phyloP scores from a whole-genome alignment of 1,140 invertebrate genomes.

The Drosophila lacteicornis region DNA sequence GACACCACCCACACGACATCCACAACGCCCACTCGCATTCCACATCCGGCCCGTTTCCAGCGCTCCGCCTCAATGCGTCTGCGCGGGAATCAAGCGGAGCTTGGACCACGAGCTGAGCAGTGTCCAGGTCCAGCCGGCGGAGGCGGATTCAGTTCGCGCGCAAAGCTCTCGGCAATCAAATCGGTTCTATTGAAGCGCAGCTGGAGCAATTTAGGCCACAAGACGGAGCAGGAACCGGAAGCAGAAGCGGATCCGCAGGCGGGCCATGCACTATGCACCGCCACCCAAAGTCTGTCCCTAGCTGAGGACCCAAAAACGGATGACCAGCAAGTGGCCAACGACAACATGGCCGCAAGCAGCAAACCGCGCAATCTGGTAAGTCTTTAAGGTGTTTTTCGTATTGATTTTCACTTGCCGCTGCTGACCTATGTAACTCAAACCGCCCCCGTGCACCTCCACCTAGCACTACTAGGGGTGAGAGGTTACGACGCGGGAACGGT shows the following conservation, averaged over 20 bases:
- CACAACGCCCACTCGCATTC: conserved; percentile 66
- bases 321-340: conserved; percentile 11
- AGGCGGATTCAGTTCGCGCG: conserved; percentile 69
- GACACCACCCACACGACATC: conserved; percentile 15
- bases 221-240: conserved; percentile 45
- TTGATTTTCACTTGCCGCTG: conserved; percentile 67
- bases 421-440: conserved; percentile 69
- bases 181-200: conserved; percentile 52
- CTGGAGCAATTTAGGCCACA: conserved; percentile 69
- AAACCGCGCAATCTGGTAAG: conserved; percentile 78
- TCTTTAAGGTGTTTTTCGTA: conserved; percentile 36
- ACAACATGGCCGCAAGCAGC: conserved; percentile 51
- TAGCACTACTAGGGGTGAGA: neutral
- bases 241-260: conserved; percentile 25
- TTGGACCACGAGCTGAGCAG: conserved; percentile 8
- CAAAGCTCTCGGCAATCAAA: conserved; percentile 66
- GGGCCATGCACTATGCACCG: conserved; percentile 55
- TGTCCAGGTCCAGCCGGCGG: conserved; percentile 32
- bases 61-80: conserved; percentile 77
- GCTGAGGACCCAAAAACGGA: conserved; percentile 18
- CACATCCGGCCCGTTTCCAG: conserved; percentile 59
- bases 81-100: conserved; percentile 64
- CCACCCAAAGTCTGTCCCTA: conserved; percentile 47
- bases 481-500: conserved; percentile 2
- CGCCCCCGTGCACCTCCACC: conserved; percentile 10